A percentile compares a stretch with the other conserved stretches of the same genome.
These are phyloP conservation scores for Hyles vespertilio DNA, from an alignment of 1,140 invertebrate genomes.

Conservation along the genomic window DNA sequence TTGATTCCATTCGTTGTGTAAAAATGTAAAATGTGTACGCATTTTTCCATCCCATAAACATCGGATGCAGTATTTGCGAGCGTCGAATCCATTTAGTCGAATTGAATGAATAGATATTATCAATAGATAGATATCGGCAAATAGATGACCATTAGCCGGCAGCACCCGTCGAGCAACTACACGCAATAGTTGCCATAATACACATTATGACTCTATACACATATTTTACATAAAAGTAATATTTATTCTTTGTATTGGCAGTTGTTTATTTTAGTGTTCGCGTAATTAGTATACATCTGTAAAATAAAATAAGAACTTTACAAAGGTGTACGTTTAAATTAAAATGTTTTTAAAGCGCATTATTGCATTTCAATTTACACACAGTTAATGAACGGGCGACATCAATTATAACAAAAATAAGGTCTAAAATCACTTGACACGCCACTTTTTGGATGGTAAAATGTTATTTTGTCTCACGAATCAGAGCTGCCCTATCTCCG, in stretches of 20 bases:
- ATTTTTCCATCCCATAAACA: conserved; percentile 38
- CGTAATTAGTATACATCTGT: conserved; percentile 16
- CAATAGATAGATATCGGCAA: conserved; percentile 54
- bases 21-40: conserved; percentile 9
- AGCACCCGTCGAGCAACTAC: conserved; percentile 33
- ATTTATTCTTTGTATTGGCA: background rate
- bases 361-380: conserved; percentile 11
- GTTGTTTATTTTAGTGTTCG: conserved; percentile 10
- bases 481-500: conserved; percentile 65
- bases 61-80: conserved; percentile 18
- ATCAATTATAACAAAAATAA: conserved; percentile 15
- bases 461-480: conserved; percentile 47
- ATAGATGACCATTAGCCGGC: conserved; percentile 39
- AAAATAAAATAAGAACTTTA: conserved; percentile 26
- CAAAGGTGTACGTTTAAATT: conserved; percentile 65
- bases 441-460: conserved; percentile 28
- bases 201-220: background rate
- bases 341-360: conserved; percentile 58
- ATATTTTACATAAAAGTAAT: background rate
- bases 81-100: conserved; percentile 42
- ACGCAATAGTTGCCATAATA: conserved; percentile 25
- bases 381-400: background rate
- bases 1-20: background rate
- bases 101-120: conserved; percentile 51
- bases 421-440: conserved; percentile 29